Percentiles rank a stretch among this genome's conserved stretches.
Evolutionary conservation across 1,140 invertebrate genomes (phyloP).

Genomic region (Bombyx mandarina): DNA sequence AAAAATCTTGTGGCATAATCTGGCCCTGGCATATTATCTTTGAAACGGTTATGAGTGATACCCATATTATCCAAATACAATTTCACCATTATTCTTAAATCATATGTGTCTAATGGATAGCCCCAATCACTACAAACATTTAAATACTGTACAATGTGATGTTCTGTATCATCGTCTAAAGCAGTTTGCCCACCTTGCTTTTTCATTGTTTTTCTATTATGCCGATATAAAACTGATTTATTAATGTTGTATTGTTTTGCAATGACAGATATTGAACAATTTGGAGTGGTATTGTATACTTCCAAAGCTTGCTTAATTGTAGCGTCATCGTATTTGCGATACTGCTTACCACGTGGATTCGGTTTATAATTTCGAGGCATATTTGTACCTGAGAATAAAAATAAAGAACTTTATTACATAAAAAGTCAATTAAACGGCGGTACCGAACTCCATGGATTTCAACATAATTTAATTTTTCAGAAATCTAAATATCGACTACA

Average conservation of each 20-base stretch:
- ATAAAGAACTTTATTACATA: background rate
- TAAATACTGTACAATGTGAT: constrained; percentile 7
- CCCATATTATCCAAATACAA: constrained; percentile 7
- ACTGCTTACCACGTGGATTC: constrained; percentile 8
- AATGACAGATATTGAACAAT: constrained; percentile 7
- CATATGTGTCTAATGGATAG: constrained; percentile 14
- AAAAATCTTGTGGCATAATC: background rate
- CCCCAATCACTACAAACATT: constrained; percentile 8
- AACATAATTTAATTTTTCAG: no score
- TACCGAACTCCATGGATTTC: no score
- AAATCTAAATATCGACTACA: no score
- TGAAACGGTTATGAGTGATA: background rate
- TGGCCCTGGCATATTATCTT: background rate
- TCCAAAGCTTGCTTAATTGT: constrained; percentile 12
- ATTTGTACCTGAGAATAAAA: constrained; percentile 7
- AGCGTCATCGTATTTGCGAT: constrained; percentile 14
- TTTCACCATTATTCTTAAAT: constrained; percentile 12
- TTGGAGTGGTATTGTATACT: constrained; percentile 9
- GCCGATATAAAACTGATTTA: constrained; percentile 15
- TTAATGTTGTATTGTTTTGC: constrained; percentile 16
- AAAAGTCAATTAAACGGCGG: no score
- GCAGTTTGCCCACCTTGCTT: constrained; percentile 12
- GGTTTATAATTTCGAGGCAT: constrained; percentile 16
- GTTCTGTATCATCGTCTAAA: constrained; percentile 10
- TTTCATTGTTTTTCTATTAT: constrained; percentile 13